Base-by-base conservation (phyloP, 2,888 invertebrate genomes). In the Myopa tessellatipennis region DNA sequence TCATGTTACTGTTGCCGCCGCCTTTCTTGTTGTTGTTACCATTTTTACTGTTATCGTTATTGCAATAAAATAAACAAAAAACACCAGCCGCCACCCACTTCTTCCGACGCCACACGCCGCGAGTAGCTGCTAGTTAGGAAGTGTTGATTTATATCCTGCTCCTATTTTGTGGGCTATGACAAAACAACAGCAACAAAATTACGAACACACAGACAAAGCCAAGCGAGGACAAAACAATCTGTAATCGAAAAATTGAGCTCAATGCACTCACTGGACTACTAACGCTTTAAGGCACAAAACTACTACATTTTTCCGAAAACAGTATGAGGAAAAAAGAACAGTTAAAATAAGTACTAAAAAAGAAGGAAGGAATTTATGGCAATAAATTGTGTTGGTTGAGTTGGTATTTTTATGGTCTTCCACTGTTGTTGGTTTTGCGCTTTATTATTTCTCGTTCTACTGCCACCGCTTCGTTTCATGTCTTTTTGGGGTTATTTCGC, bases 1-100 rank as follows among this genome's bases (percentile, higher is more conserved):
- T 38, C n/a, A 34, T 67, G 67, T 40, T 58, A 55, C 14, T 55
- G 55, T 68, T 40, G 55, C 55, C n/a, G 55, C 26, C 16, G 18
- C 55, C 12, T n/a, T 55, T 63, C 45, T 65, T 68, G 36, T 67
- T 58, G 38, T 69, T 67, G 34, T 58, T 60, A 50, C 34, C 16
- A 68, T 73, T 77, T 84, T 83, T 82, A 83, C 83, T 82, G 77
- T 80, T 80, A 60, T 70, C 69, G 50, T 60, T 78, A 65, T 34
- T 68, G 52, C 76, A 77, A 61, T 69, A 68, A 65, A 65, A 38
- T 34, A n/a, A 34, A 26, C n/a, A 63, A 65, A 36, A 36, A 55
- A 70, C 36, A 45, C 4, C 14, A 12, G 26, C 70, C 12, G 45
- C 70, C n/a, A 14, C 55, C 70, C 70, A 14, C 55, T 18, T 2